These are phyloP conservation scores for Montifringilla adamsi DNA, from an alignment of 2,113 vertebrate species.

Conservation along the genomic window DNA sequence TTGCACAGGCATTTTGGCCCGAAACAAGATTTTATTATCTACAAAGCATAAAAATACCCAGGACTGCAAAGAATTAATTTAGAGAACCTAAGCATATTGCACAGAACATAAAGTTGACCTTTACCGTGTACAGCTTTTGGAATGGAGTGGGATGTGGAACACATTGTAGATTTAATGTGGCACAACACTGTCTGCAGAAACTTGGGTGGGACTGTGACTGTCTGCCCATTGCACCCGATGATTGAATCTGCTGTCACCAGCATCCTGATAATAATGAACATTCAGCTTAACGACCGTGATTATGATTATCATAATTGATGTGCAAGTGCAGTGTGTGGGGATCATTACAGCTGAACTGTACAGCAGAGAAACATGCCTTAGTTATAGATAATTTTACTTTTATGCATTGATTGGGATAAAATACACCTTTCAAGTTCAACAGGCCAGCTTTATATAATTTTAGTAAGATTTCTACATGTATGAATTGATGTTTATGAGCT, in stretches of 20 bases:
- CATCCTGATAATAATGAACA: slow-evolving; percentile 86
- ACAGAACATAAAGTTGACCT: slow-evolving; percentile 86
- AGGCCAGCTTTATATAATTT: slow-evolving; percentile 65
- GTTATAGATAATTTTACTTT: slow-evolving; percentile 77
- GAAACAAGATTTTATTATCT: slow-evolving; percentile 71
- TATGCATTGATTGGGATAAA: slow-evolving; percentile 77
- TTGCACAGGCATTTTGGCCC: slow-evolving; percentile 61
- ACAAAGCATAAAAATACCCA: slow-evolving; percentile 72
- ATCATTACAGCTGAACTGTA: slow-evolving; percentile 81
- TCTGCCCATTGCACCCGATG: slow-evolving; percentile 74
- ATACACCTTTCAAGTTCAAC: slow-evolving; percentile 69
- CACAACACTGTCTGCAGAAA: slow-evolving; percentile 78
- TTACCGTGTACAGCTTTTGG: slow-evolving; percentile 74
- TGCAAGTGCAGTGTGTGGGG: slow-evolving; percentile 77
- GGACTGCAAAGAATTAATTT: slow-evolving; percentile 77
- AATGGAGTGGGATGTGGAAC: slow-evolving; percentile 82
- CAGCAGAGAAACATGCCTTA: slow-evolving; percentile 70
- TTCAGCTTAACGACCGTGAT: slow-evolving; percentile 86
- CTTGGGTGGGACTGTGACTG: slow-evolving; percentile 77
- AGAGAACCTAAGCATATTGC: slow-evolving; percentile 82
- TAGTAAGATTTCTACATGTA: slow-evolving; percentile 36
- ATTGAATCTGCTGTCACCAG: slow-evolving; percentile 86
- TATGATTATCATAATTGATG: slow-evolving; percentile 90
- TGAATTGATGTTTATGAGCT: slow-evolving; percentile 48
- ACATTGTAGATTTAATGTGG: slow-evolving; percentile 81